phyloP scores from a whole-genome alignment of 2,888 invertebrate species.

The Argynnis bischoffii region DNA sequence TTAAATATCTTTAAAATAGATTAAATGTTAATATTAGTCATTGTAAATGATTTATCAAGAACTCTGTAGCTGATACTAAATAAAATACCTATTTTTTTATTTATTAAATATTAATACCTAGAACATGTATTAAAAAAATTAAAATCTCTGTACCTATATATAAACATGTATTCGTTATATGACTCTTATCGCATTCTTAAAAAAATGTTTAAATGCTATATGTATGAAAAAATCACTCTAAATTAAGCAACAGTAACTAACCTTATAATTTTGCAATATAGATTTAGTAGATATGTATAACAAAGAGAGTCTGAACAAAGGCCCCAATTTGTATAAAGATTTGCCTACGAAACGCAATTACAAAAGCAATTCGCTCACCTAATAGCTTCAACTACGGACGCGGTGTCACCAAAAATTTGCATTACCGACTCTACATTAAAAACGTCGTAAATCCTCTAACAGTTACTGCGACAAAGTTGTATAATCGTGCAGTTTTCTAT shows the following conservation, averaged over 20 bases:
- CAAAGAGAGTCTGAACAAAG: conserved; percentile 65
- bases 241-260: not conserved
- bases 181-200: too few species aligned
- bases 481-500: conserved; percentile 29
- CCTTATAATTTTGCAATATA: conserved; percentile 38
- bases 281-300: conserved; percentile 60
- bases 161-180: too few species aligned
- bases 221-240: too few species aligned
- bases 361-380: conserved; percentile 73
- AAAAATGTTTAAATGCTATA: too few species aligned
- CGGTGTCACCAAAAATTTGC: conserved; percentile 78
- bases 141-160: too few species aligned
- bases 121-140: too few species aligned
- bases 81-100: too few species aligned
- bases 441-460: conserved; percentile 49
- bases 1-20: too few species aligned
- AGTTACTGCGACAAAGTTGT: conserved; percentile 56
- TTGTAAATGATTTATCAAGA: too few species aligned
- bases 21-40: too few species aligned
- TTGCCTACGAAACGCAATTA: conserved; percentile 80
- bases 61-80: too few species aligned
- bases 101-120: too few species aligned
- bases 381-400: conserved; percentile 67
- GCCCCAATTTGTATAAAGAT: conserved; percentile 64
- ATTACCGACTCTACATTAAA: conserved; percentile 53